Evolutionary conservation across 2,113 vertebrate species (phyloP), one percentile per base, ranked within the genome.

Genomic region (Aegotheles bennettii): DNA sequence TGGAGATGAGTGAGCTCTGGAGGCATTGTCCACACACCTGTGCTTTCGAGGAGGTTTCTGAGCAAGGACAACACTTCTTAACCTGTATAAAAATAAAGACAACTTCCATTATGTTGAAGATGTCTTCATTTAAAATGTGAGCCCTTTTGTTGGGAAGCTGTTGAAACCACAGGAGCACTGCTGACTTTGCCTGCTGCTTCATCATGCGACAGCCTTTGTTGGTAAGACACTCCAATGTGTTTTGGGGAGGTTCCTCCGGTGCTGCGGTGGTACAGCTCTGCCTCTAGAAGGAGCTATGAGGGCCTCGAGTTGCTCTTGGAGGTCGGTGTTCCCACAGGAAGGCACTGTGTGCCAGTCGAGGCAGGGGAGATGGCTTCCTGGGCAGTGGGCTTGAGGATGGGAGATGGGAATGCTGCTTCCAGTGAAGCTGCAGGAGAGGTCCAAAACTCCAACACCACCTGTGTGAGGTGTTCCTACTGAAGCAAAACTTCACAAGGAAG

Each of bases 1-100:
- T 13, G 42, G 28, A 70, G n/a, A 7, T 47, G 38, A 61, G 28
- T 10, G 36, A 26, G 25, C 24, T 77, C 11, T 11, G 63, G 20
- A 64, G 33, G 5, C 43, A 25, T 2, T 20, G 29, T 20, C 54
- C 12, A 5, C 0, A 0, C 21, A 40, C 28, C 51, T 48, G 40
- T 63, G 3, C 51, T 54, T 33, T 15, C 0, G 2, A 28, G 63
- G 31, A 70, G 7, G 26, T 38, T 68, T 68, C 60, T 38, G 73
- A 50, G 25, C 50, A 59, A 47, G 6, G 25, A 9, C 16, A 28
- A 9, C 18, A 1, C 12, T 56, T 53, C 6, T 21, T 48, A 61
- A 87, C 35, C 17, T 23, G 50, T 71, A 50, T 45, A n/a, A 53
- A 59, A 76, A 63, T 64, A n/a, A 75, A 93, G 26, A 29, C 13